Percentiles rank a stretch among this genome's conserved stretches.
Evolutionary conservation across 2,113 vertebrate species (phyloP).

Genomic region (Tapirus terrestris): DNA sequence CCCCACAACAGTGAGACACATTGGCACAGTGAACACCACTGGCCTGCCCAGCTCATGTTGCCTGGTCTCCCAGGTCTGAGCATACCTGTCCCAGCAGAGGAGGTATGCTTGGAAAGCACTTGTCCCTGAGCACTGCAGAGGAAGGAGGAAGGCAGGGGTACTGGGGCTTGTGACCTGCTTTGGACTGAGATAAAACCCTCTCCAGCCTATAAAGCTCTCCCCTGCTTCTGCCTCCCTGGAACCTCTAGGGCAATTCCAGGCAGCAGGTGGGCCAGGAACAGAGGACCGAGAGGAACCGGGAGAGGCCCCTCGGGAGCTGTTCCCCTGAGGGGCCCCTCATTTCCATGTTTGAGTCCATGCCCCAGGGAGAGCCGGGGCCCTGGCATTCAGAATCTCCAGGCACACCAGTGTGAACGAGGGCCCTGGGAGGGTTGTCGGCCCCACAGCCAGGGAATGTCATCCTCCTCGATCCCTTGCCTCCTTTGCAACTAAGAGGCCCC

Average conservation of each 20-base stretch:
- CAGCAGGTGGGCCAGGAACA: background rate
- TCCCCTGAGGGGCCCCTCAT: background rate
- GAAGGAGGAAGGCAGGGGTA: background rate
- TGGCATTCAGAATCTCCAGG: background rate
- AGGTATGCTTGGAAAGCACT: background rate
- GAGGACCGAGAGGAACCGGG: background rate
- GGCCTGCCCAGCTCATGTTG: background rate
- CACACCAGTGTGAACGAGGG: background rate
- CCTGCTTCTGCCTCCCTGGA: too few relatives aligned
- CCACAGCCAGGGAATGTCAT: rapidly evolving
- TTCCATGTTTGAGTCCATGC: rapidly evolving
- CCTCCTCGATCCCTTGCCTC: background rate
- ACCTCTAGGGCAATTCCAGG: background rate
- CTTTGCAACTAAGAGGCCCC: background rate
- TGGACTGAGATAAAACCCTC: background rate
- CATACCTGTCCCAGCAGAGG: background rate
- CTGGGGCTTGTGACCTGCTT: background rate
- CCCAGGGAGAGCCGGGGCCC: rapidly evolving
- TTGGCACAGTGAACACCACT: background rate
- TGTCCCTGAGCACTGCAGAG: background rate
- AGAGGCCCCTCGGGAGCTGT: background rate
- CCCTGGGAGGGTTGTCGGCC: background rate
- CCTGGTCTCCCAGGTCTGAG: background rate
- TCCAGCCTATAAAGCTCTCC: background rate
- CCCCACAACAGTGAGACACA: rapidly evolving